Percentiles rank a stretch among this genome's conserved stretches.
Evolutionary conservation across 2,113 vertebrate genomes (phyloP).

Genomic region (Turnix velox): DNA sequence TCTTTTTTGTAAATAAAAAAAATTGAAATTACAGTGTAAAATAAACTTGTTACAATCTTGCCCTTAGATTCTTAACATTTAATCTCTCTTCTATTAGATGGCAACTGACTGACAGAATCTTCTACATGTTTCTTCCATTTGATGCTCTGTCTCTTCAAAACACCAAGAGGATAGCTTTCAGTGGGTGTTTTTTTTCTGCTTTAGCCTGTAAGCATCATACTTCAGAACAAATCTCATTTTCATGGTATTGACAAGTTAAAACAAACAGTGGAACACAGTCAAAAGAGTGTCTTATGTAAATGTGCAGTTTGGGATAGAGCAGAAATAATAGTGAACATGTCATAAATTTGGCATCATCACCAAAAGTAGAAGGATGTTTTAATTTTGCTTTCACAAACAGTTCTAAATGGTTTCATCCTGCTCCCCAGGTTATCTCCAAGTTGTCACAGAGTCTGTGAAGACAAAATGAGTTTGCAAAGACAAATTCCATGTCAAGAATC

Average conservation of each 20-base stretch:
- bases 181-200: background rate
- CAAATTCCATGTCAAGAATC: background rate
- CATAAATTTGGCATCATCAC: background rate
- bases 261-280: background rate
- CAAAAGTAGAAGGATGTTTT: background rate
- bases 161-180: background rate
- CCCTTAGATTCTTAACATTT: background rate
- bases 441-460: rapidly evolving
- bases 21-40: rapidly evolving
- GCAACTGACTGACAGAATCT: background rate
- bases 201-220: background rate
- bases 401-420: background rate
- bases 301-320: background rate
- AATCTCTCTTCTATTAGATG: background rate
- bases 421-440: background rate
- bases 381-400: background rate
- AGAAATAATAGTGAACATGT: background rate
- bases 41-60: background rate
- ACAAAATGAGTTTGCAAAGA: background rate
- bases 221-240: background rate
- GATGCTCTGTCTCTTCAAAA: background rate
- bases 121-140: background rate
- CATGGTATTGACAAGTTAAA: background rate
- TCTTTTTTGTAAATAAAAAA: background rate
- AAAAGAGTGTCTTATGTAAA: background rate